phyloP scores from a whole-genome alignment of 2,888 invertebrate genomes.

The Ecliptopera silaceata region DNA sequence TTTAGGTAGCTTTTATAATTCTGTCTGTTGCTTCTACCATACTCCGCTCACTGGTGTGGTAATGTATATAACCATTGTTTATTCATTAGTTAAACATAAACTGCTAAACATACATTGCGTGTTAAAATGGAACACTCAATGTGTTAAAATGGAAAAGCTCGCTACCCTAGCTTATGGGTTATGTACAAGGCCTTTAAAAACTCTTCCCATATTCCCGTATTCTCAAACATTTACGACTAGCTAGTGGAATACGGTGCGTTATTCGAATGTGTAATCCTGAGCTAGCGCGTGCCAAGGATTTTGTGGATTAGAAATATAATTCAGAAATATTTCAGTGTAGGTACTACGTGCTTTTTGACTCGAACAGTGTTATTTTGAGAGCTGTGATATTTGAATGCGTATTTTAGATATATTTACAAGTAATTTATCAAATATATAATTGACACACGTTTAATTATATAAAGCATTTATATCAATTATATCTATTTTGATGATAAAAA shows the following conservation, averaged over 20 bases:
- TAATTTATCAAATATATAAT: background rate
- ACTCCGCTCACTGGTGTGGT: no score
- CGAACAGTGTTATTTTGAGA: conserved; percentile 31
- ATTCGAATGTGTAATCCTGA: conserved; percentile 63
- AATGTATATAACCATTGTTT: no score
- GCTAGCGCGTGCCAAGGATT: conserved; percentile 65
- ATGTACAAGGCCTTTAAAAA: conserved; percentile 23
- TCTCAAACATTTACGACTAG: conserved; percentile 42
- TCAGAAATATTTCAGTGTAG: conserved; percentile 50
- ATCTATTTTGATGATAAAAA: no score
- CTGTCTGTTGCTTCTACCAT: no score
- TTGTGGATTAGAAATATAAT: conserved; percentile 64
- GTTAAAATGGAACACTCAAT: no score
- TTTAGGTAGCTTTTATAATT: no score
- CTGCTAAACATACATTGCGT: no score
- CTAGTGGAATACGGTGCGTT: conserved; percentile 55
- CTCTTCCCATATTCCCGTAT: conserved; percentile 34
- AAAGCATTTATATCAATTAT: no score
- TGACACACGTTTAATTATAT: no score
- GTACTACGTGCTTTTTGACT: conserved; percentile 44
- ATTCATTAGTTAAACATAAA: no score
- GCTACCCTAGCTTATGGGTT: background rate
- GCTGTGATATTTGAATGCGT: conserved; percentile 24
- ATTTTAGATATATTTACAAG: background rate
- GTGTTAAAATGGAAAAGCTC: no score